A percentile compares a stretch with the other conserved stretches of the same genome.
Conservation (phyloP, 1,140 invertebrate genomes). For the Aphaenogaster ashmeadi region DNA sequence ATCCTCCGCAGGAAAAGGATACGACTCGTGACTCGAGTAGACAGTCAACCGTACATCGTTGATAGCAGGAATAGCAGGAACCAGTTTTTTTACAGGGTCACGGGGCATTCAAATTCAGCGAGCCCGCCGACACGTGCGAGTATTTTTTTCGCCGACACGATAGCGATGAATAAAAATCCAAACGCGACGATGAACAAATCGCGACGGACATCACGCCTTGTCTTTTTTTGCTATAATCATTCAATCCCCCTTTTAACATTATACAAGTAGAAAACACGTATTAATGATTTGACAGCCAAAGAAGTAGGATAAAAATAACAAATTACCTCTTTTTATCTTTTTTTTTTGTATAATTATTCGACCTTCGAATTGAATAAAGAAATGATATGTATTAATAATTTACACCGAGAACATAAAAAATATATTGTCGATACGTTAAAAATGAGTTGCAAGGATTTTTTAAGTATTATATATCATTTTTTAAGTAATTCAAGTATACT, state of each 20-base stretch:
- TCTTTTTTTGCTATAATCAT: neutral
- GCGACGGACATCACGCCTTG: neutral
- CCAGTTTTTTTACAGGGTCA: conserved; percentile 62
- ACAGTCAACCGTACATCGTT: neutral
- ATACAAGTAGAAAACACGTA: neutral
- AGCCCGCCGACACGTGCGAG: neutral
- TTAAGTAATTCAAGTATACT: neutral
- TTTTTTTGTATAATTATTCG: neutral
- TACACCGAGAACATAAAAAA: neutral
- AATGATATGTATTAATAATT: neutral
- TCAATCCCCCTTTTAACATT: neutral
- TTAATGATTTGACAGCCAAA: neutral
- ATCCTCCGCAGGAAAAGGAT: neutral
- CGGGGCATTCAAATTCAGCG: conserved; percentile 64
- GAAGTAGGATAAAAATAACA: neutral
- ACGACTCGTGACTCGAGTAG: neutral
- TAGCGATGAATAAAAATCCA: neutral
- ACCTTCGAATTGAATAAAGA: neutral
- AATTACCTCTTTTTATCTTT: neutral
- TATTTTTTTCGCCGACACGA: conserved; percentile 2
- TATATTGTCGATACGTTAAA: neutral
- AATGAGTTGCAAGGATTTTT: neutral
- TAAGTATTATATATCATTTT: neutral
- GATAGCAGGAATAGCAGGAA: conserved; percentile 17
- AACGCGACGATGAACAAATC: neutral